Percentiles rank a stretch among this genome's conserved stretches.
Evolutionary conservation across 2,888 invertebrate genomes (phyloP).

Genomic region (Acrobeloides nanus): DNA sequence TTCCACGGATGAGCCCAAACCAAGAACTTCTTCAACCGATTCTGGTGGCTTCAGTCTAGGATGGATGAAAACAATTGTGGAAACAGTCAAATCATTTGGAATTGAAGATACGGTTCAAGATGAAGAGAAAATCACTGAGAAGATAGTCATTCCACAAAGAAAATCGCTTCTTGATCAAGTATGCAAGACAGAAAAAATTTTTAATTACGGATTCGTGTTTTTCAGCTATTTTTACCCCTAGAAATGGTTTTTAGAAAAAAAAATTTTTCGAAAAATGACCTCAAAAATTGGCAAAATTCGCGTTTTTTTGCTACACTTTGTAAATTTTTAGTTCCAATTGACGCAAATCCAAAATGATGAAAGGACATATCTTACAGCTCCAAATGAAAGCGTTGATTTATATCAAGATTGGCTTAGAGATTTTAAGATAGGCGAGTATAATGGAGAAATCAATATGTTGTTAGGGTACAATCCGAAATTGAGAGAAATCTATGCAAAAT

Average conservation of each 20-base stretch:
- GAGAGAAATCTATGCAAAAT: conserved; percentile 62
- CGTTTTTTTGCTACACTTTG: background rate
- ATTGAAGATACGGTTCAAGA: conserved; percentile 47
- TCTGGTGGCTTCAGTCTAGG: conserved; percentile 25
- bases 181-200: background rate
- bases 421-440: conserved; percentile 39
- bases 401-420: conserved; percentile 29
- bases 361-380: conserved; percentile 29
- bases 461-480: conserved; percentile 63
- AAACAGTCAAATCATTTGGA: conserved; percentile 42
- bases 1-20: background rate
- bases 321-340: conserved; percentile 21
- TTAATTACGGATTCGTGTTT: too few relatives aligned
- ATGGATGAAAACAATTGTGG: conserved; percentile 42
- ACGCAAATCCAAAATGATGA: conserved; percentile 35
- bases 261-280: too few relatives aligned
- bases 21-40: conserved; percentile 4
- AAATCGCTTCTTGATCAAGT: conserved; percentile 32
- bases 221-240: too few relatives aligned
- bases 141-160: conserved; percentile 28
- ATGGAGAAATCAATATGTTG: conserved; percentile 60
- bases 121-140: conserved; percentile 43
- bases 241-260: too few relatives aligned
- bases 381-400: conserved; percentile 21
- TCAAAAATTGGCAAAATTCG: background rate